A percentile compares a stretch with the other conserved stretches of the same genome.
Evolutionary conservation across 2,113 vertebrate genomes (phyloP).

Genomic region (Microcebus griseorufus): DNA sequence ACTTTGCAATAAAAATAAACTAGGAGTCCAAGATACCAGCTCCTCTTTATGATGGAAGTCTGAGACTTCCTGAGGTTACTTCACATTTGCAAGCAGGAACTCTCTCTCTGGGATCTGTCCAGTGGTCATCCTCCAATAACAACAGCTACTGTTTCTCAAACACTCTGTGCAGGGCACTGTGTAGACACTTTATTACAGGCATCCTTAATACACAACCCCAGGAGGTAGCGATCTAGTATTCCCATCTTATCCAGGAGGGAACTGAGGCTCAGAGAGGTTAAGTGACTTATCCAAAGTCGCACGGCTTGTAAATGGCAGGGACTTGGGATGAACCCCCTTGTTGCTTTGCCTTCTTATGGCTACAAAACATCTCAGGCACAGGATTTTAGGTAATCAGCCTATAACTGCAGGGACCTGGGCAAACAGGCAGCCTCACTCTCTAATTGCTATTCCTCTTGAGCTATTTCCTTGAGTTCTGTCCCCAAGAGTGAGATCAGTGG

Average conservation of each 20-base stretch:
- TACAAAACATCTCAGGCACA: background rate
- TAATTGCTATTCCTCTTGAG: background rate
- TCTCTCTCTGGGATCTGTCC: background rate
- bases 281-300: background rate
- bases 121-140: background rate
- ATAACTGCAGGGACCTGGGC: background rate
- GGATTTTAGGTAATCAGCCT: conserved; percentile 2
- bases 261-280: conserved; percentile 1
- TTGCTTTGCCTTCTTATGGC: background rate
- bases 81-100: background rate
- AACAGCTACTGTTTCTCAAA: background rate
- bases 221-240: background rate
- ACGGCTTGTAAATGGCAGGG: background rate
- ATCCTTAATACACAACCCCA: background rate
- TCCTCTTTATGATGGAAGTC: background rate
- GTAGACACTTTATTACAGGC: background rate
- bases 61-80: background rate
- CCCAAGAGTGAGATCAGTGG: background rate
- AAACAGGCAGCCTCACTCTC: background rate
- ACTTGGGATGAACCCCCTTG: background rate
- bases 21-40: background rate
- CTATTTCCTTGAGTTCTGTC: conserved; percentile 24
- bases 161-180: background rate
- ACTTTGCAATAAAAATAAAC: conserved; percentile 41
- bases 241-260: background rate